Base-by-base conservation (phyloP, 2,888 invertebrate species). In the Drosophila paranaensis region DNA sequence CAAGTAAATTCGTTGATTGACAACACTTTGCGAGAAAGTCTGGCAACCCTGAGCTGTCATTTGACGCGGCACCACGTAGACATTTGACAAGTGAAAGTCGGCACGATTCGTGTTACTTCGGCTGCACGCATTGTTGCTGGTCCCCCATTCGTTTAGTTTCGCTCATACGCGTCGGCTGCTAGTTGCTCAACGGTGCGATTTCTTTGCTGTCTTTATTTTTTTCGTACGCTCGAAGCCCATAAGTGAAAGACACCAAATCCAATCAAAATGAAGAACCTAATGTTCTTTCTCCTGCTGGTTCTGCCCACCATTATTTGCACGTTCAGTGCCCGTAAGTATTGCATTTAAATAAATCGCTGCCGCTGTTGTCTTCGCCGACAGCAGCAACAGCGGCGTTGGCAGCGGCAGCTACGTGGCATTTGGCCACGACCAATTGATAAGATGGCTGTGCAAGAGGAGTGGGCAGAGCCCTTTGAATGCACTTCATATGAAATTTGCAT, bases 261-360 rank as follows among this genome's bases (percentile, higher is more conserved):
- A 65, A 50, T 16, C 25, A 82, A 77, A 50, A 96, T 97, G 96
- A 96, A 95, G 93, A 94, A 95, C 88, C 93, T 96, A 88, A 94
- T 95, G 91, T 92, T 96, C 86, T 92, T 95, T 55, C 90, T 94
- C 74, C 91, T 96, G 63, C 90, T 97, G 88, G 95, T 96, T 82
- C 93, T 97, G 76, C 96, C 96, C 82, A 95, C 96, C 39, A 94
- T 96, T 51, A 94, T 96, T 79, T 94, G 96, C 81, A 95, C 95
- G 80, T 94, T 95, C 77, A 95, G 95, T 92, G 94, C 93, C 93
- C 95, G 97, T 97, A 94, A 96, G 95, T 94, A 67, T 46, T 43
- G 40, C 40, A 55, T 55, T 30, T 5, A 11, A 39, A 14, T 40
- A 2, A 20, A 33, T 33, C 30, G 6, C 8, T 33, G 27, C 27